phyloP scores from a whole-genome alignment of 1,140 invertebrate genomes.

The Neoseiulus cucumeris region DNA sequence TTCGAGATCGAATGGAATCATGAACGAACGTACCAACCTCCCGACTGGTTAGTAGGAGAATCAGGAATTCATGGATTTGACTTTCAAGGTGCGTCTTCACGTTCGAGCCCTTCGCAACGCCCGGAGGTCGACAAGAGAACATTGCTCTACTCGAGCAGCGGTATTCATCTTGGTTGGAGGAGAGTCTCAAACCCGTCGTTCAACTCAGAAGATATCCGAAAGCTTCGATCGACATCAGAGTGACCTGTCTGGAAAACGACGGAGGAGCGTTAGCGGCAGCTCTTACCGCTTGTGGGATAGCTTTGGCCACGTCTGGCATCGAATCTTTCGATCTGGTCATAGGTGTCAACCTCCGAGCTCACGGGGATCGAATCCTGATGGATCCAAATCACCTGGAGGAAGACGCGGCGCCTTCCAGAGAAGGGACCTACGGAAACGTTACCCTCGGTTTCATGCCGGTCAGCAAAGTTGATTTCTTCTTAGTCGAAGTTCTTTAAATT shows the following conservation, averaged over 20 bases:
- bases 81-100: no score
- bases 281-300: not conserved
- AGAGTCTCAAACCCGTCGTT: not conserved
- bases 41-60: no score
- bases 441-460: conserved; percentile 9
- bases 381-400: not conserved
- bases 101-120: no score
- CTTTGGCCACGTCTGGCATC: not conserved
- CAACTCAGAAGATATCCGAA: conserved; percentile 1
- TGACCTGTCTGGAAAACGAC: conserved; percentile 3
- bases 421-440: not conserved
- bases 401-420: not conserved
- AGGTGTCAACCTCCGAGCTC: not conserved
- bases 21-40: no score
- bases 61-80: no score
- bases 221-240: not conserved
- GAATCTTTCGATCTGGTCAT: not conserved
- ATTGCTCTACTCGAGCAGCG: not conserved
- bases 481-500: no score
- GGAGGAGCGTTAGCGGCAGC: not conserved
- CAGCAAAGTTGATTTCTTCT: no score
- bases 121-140: no score
- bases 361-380: not conserved
- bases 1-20: no score
- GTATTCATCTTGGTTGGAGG: not conserved